phyloP scores from a whole-genome alignment of 1,140 invertebrate genomes.

The Cheumatopsyche charites region DNA sequence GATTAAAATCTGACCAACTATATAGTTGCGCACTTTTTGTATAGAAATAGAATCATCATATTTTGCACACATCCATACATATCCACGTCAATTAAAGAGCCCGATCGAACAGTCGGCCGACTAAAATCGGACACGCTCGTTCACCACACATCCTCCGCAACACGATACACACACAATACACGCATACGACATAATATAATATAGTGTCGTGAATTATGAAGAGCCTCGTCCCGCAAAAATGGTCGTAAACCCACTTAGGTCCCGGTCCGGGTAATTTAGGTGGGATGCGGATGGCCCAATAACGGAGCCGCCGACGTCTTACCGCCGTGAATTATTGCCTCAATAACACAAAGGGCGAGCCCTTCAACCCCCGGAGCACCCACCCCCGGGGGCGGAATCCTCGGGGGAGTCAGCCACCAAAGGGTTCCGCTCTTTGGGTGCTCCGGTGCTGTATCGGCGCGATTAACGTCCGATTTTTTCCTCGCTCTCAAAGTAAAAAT shows the following conservation, averaged over 20 bases:
- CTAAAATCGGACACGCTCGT: no score
- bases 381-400: background rate
- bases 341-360: conserved; percentile 44
- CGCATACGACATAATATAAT: background rate
- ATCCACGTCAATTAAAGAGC: no score
- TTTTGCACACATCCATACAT: no score
- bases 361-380: conserved; percentile 10
- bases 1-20: no score
- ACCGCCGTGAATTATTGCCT: conserved; percentile 42
- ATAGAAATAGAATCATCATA: no score
- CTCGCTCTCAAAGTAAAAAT: no score
- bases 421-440: conserved; percentile 1
- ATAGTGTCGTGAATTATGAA: conserved; percentile 13
- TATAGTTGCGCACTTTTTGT: no score
- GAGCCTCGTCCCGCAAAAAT: conserved; percentile 20
- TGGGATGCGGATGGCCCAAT: conserved; percentile 41
- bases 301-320: conserved; percentile 35
- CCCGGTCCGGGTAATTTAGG: conserved; percentile 40
- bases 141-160: no score
- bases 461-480: no score
- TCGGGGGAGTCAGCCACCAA: background rate
- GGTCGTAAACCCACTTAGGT: conserved; percentile 19
- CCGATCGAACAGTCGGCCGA: no score
- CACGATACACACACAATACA: background rate
- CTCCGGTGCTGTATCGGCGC: no score